Evolutionary conservation across 2,888 invertebrate genomes (phyloP).

Genomic region (Pogonocherus hispidulus): DNA sequence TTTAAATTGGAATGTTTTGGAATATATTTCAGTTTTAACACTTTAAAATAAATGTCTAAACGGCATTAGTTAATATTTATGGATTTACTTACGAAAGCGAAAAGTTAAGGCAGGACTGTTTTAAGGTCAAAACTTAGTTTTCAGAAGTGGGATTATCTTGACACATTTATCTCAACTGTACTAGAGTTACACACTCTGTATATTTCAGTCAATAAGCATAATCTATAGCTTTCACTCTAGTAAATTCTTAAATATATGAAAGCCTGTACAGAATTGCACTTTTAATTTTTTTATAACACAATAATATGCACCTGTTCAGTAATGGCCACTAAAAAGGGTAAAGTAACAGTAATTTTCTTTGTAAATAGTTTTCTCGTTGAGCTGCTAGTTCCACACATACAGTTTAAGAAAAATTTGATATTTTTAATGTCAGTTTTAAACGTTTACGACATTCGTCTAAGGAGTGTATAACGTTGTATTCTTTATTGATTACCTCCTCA

Average conservation of each 20-base stretch:
- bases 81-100: slow-evolving; percentile 8
- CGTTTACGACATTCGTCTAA: too few species aligned
- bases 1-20: too few species aligned
- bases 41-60: neutral
- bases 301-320: slow-evolving; percentile 18
- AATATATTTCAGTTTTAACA: too few species aligned
- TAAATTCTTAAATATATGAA: slow-evolving; percentile 19
- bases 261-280: slow-evolving; percentile 25
- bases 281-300: slow-evolving; percentile 14
- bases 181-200: neutral
- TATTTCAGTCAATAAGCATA: neutral
- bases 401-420: neutral
- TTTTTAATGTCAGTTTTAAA: too few species aligned
- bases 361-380: slow-evolving; percentile 10
- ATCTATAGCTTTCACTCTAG: neutral
- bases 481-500: too few species aligned
- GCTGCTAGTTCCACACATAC: neutral
- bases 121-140: too few species aligned
- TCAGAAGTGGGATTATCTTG: too few species aligned
- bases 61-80: slow-evolving; percentile 4
- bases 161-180: too few species aligned
- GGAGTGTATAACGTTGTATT: neutral
- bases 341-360: slow-evolving; percentile 8
- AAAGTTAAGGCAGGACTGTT: too few species aligned
- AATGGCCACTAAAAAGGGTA: slow-evolving; percentile 21